Evolutionary conservation across 2,113 vertebrate genomes (phyloP).

Genomic region (Clupea harengus): DNA sequence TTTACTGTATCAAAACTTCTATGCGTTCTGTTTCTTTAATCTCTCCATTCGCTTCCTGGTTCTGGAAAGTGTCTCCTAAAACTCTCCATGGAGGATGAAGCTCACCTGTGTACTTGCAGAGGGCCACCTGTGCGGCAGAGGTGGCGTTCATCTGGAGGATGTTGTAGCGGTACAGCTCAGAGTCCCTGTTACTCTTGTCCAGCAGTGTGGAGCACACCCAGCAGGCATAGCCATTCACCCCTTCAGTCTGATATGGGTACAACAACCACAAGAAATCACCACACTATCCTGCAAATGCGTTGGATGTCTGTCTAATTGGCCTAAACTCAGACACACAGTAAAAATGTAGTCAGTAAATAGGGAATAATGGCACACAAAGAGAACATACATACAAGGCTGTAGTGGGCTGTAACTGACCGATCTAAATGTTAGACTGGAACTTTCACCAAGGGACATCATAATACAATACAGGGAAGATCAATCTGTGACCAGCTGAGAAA

Average conservation of each 20-base stretch:
- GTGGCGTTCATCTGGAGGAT: conserved; percentile 95
- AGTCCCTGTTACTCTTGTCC: conserved; percentile 88
- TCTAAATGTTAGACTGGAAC: not conserved
- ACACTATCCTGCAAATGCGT: not conserved
- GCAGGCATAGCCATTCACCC: conserved; percentile 91
- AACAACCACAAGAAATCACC: not conserved
- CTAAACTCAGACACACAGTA: not conserved
- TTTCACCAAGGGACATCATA: not conserved
- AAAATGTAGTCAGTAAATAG: too few species aligned
- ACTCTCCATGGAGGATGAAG: not conserved
- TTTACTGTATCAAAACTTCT: too few species aligned
- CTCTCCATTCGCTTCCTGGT: too few species aligned
- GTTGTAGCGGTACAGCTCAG: conserved; percentile 88
- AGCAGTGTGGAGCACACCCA: conserved; percentile 93
- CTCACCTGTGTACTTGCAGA: conserved; percentile 90
- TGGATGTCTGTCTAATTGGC: not conserved
- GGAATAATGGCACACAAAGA: not conserved
- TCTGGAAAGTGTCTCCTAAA: conserved; percentile 21
- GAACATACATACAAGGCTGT: not conserved
- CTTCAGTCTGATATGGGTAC: conserved; percentile 76
- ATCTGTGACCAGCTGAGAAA: too few species aligned
- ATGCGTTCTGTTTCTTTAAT: too few species aligned
- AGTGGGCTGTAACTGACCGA: too few species aligned
- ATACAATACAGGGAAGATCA: not conserved
- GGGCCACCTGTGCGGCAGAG: conserved; percentile 84